Percentiles rank a stretch among this genome's conserved stretches.
phyloP scores from a whole-genome alignment of 1,140 invertebrate genomes.

The Aphidius ervi region DNA sequence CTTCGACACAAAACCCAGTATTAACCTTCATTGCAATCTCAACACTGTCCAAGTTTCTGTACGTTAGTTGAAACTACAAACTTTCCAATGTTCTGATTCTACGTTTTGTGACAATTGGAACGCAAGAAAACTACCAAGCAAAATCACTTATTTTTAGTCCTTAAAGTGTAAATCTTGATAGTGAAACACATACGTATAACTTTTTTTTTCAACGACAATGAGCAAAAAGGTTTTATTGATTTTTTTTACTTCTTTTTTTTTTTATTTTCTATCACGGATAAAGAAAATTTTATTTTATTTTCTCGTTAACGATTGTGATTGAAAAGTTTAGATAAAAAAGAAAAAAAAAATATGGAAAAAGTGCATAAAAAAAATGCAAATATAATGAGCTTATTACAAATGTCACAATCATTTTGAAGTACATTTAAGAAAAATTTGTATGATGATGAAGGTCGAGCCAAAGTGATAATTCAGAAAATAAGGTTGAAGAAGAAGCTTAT shows the following conservation, averaged over 20 bases:
- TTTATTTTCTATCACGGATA: too few species aligned
- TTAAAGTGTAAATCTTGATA: too few species aligned
- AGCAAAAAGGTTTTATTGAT: too few species aligned
- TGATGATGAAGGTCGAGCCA: slow-evolving; percentile 6
- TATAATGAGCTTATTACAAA: slow-evolving; percentile 17
- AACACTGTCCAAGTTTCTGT: slow-evolving; percentile 16
- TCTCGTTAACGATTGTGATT: too few species aligned
- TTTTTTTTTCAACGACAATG: too few species aligned
- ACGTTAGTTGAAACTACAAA: not conserved
- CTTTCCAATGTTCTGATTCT: not conserved
- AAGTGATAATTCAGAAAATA: slow-evolving; percentile 16
- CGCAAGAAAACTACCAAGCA: not conserved
- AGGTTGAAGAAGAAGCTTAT: slow-evolving; percentile 6
- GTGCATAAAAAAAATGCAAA: not conserved
- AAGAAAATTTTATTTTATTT: too few species aligned
- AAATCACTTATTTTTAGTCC: not conserved
- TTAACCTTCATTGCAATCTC: slow-evolving; percentile 7
- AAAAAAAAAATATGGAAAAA: not conserved
- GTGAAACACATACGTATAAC: too few species aligned
- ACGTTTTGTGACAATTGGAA: not conserved
- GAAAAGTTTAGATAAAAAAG: not conserved
- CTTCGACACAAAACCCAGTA: slow-evolving; percentile 1
- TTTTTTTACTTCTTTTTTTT: too few species aligned
- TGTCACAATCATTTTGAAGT: not conserved
- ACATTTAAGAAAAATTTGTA: not conserved